Percentiles rank a stretch among this genome's conserved stretches.
Conservation (phyloP, 1,140 invertebrate species). For the Drosophila watanabei region DNA sequence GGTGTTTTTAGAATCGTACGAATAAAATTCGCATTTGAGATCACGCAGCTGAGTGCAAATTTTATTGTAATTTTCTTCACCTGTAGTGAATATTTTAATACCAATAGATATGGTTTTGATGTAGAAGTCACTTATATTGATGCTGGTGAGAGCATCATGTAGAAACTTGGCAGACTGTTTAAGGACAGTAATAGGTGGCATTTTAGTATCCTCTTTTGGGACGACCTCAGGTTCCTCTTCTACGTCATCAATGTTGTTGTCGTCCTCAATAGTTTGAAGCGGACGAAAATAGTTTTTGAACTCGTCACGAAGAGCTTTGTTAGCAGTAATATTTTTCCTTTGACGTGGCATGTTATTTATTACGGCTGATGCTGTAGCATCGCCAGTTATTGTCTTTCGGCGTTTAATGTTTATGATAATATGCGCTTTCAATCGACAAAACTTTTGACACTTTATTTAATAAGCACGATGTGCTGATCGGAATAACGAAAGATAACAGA, state of each 20-base stretch:
- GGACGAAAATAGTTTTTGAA: neutral
- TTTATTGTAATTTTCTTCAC: neutral
- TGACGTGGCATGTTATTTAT: neutral
- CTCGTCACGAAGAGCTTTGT: neutral
- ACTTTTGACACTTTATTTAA: neutral
- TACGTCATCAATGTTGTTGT: neutral
- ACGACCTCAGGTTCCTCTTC: neutral
- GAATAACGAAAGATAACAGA: neutral
- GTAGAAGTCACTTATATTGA: neutral
- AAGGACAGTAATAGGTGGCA: too few relatives aligned
- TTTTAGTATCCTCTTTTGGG: too few relatives aligned
- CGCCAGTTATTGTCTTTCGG: neutral
- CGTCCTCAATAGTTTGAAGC: neutral
- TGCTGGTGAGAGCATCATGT: neutral
- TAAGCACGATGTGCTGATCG: conserved; percentile 1
- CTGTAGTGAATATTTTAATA: neutral
- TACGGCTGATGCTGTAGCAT: neutral
- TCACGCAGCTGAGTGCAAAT: neutral
- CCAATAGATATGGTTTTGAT: conserved; percentile 1
- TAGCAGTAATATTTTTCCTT: neutral
- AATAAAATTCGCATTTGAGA: neutral
- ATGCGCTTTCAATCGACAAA: too few relatives aligned
- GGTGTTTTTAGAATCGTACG: too few relatives aligned
- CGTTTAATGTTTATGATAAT: conserved; percentile 1
- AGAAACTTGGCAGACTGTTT: neutral